Evolutionary conservation across 2,888 invertebrate species (phyloP).

Genomic region (Nemotelus pantherinus): DNA sequence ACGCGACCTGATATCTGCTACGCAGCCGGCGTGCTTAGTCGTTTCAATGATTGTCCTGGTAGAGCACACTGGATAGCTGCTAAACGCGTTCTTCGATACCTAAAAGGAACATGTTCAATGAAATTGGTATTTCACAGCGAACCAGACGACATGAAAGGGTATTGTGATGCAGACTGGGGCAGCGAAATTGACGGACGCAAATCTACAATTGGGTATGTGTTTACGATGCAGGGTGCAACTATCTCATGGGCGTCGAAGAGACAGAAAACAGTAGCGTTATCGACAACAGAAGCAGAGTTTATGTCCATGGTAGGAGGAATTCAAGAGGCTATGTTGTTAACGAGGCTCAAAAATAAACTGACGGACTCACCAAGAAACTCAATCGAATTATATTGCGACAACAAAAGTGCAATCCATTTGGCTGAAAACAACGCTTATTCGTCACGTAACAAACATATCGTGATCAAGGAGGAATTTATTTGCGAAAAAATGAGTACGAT

Average conservation of each 20-base stretch:
- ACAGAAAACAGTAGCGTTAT: not conserved
- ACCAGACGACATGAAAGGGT: not conserved
- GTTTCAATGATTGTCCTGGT: conserved; percentile 45
- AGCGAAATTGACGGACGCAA: not conserved
- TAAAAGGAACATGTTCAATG: conserved; percentile 47
- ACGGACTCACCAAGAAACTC: not conserved
- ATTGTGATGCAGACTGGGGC: conserved; percentile 50
- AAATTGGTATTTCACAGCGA: conserved; percentile 23
- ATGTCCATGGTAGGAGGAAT: too few species aligned
- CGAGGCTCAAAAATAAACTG: not conserved
- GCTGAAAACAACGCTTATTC: not conserved
- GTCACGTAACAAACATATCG: not conserved
- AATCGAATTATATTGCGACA: not conserved
- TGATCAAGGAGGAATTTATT: not conserved
- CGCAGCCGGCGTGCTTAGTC: conserved; percentile 32
- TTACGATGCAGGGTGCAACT: conserved; percentile 4
- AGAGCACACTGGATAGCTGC: conserved; percentile 51
- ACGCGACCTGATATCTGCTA: conserved; percentile 46
- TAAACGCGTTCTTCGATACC: conserved; percentile 48
- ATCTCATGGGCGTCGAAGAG: not conserved
- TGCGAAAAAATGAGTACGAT: not conserved
- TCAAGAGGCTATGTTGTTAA: not conserved
- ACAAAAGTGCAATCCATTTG: not conserved
- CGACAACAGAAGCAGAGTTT: too few species aligned
- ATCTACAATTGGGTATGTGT: conserved; percentile 1